Evolutionary conservation across 2,113 vertebrate species (phyloP).

Genomic region (Puntigrus tetrazona): DNA sequence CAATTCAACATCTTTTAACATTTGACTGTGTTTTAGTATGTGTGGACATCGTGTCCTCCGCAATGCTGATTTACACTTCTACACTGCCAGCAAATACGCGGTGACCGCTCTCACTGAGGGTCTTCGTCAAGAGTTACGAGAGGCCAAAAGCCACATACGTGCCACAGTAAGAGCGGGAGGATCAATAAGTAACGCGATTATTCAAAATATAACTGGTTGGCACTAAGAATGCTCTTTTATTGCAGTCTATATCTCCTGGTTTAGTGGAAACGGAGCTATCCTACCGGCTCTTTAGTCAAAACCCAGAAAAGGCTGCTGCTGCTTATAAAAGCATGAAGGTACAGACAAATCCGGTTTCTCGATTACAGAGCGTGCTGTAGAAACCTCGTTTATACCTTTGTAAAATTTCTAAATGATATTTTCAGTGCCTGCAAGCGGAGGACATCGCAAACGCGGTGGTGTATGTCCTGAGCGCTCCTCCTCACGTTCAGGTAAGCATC

Average conservation of each 20-base stretch:
- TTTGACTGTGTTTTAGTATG: constrained; percentile 74
- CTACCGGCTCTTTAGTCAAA: constrained; percentile 78
- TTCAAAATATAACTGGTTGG: background rate
- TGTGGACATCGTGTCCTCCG: constrained; percentile 78
- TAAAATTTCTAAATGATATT: background rate
- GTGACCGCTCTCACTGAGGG: constrained; percentile 87
- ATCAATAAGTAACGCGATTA: background rate
- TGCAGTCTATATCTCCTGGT: constrained; percentile 83
- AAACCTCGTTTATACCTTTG: background rate
- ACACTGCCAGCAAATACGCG: constrained; percentile 84
- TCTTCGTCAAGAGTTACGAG: constrained; percentile 83
- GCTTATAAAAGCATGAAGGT: constrained; percentile 81
- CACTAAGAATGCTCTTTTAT: constrained; percentile 46
- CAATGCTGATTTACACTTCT: constrained; percentile 78
- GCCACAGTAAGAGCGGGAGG: constrained; percentile 77
- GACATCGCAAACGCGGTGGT: constrained; percentile 81
- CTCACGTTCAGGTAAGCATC: constrained; percentile 80
- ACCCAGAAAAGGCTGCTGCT: constrained; percentile 80
- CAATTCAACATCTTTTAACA: background rate
- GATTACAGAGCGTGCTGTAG: background rate
- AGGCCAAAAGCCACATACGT: constrained; percentile 83
- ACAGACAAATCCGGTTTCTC: constrained; percentile 8
- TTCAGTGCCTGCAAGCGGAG: constrained; percentile 81
- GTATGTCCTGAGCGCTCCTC: constrained; percentile 79
- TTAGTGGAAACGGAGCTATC: constrained; percentile 83